Conservation (phyloP, 2,113 vertebrate species). For the Menura novaehollandiae region DNA sequence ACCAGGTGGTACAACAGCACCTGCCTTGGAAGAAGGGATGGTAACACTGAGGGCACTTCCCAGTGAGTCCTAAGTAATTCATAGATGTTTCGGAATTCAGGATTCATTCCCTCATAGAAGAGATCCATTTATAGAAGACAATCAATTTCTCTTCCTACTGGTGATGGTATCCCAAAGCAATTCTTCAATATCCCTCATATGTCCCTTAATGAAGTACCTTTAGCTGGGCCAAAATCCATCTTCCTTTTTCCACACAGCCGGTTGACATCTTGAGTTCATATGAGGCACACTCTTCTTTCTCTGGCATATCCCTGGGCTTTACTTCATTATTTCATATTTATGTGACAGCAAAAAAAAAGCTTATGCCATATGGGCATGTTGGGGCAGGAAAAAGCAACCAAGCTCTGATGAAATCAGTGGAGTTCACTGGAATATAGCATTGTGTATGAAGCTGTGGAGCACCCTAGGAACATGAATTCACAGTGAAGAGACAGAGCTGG, state of each 20-base stretch:
- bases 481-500: background rate
- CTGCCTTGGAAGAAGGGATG: background rate
- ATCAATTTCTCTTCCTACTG: background rate
- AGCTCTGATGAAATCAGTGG: background rate
- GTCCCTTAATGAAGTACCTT: background rate
- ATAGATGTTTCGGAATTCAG: background rate
- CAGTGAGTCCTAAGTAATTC: background rate
- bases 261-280: conserved; percentile 20
- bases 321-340: background rate
- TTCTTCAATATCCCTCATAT: background rate
- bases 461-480: background rate
- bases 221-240: background rate
- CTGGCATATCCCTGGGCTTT: background rate
- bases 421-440: background rate
- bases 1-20: background rate
- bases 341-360: background rate
- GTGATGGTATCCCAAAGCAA: background rate
- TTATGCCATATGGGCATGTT: background rate
- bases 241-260: background rate
- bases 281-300: background rate
- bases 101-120: background rate
- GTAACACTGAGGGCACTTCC: background rate
- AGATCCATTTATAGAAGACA: background rate
- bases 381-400: background rate
- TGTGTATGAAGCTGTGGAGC: background rate